phyloP scores from a whole-genome alignment of 2,797 vertebrate species.

The Rhabdomys pumilio region DNA sequence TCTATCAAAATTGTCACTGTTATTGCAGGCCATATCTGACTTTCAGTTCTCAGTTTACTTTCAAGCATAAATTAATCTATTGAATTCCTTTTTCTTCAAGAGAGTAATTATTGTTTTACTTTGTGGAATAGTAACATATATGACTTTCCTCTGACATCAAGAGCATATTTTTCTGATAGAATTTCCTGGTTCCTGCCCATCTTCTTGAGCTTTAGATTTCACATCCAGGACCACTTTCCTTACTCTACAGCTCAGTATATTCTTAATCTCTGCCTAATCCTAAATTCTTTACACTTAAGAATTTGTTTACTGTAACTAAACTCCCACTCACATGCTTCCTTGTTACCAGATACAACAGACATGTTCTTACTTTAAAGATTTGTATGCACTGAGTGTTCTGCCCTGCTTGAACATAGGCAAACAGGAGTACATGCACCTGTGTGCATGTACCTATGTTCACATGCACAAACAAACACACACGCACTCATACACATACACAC shows the following conservation, averaged over 20 bases:
- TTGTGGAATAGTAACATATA: not conserved
- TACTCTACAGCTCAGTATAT: slow-evolving; percentile 1
- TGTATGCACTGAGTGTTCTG: not conserved
- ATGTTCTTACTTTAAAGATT: not conserved
- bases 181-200: not conserved
- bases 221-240: not conserved
- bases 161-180: not conserved
- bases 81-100: not conserved
- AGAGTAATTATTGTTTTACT: not conserved
- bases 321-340: not conserved
- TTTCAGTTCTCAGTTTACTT: not conserved
- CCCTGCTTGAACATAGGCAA: not conserved
- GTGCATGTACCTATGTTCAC: too few species aligned
- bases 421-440: too few species aligned
- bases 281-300: not conserved
- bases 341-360: not conserved
- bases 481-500: not conserved
- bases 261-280: not conserved
- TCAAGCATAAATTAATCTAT: slow-evolving; percentile 1
- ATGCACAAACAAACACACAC: not conserved
- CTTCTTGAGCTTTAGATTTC: not conserved
- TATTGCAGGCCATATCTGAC: not conserved
- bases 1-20: not conserved
- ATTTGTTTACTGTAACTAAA: not conserved
- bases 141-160: not conserved